Base-by-base conservation (phyloP, 1,140 invertebrate genomes). In the Polyergus mexicanus region DNA sequence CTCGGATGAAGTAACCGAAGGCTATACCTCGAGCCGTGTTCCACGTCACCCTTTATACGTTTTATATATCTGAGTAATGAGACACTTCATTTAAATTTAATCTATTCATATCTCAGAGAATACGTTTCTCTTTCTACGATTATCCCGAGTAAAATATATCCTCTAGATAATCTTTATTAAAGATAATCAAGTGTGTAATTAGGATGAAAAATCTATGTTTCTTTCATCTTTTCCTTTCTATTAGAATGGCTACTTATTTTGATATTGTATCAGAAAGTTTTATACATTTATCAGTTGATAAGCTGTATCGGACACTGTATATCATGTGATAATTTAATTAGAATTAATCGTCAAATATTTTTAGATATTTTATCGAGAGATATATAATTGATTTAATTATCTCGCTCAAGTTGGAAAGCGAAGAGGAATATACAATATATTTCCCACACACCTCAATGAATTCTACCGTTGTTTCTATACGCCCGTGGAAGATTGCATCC, bases 381-480 rank as follows among this genome's bases (percentile, higher is more conserved):
- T 10, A 11, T 0, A n/a, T 13, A 74, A 60, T 13, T 69, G 75
- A 81, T 86, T 88, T 80, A 68, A 91, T 91, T 63, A 32, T 62
- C 22, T 41, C 22, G 56, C 25, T n/a, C 5, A 35, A 63, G 2
- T 19, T 41, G 8, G 5, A 63, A 25, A 28, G 5, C 2, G 22
- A 25, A 60, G 16, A 54, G 32, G 51, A 13, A 16, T 51, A 19
- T n/a, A 8, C 3, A 41, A 19, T n/a, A 8, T 6, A 41, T 76
- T 76, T 13, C 25, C 2, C 10, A 44, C 2, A 11, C 84, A 3
- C 72, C 84, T 78, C 78, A 51, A 72, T 81, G 47, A 84, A 5
- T 51, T 51, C 83, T 87, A 84, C 74, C 86, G 66, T 44, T 25
- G 72, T 76, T 90, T 89, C 86, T 91, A 91, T 91, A 91, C 85